Base-by-base conservation (phyloP, 2,797 vertebrate species). In the Echiichthys vipera region DNA sequence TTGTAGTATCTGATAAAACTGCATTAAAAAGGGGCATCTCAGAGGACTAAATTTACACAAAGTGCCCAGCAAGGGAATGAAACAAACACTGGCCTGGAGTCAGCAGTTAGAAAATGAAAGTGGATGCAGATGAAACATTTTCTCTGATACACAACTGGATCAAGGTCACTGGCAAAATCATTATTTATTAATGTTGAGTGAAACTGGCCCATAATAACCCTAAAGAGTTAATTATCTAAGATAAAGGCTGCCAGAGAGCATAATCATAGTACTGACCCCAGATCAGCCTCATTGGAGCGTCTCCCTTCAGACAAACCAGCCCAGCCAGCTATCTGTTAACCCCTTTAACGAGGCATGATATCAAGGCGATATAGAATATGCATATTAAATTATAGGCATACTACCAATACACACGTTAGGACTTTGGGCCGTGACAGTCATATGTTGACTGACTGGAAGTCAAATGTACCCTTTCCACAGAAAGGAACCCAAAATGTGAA, bases 61-160 rank as follows among this genome's bases (percentile, higher is more conserved):
- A 14, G 24, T 68, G 36, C 56, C 63, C 42, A 55, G 34, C 8
- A 40, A 42, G 46, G 42, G 42, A 62, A 78, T 32, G 45, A 50
- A 57, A 73, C 45, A 42, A 77, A 65, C 27, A 81, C 75, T 82
- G 83, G 63, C 67, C 76, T 87, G 84, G 84, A 84, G 78, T 88
- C 81, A 84, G 81, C 40, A 54, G 22, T 34, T 61, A 50, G 5
- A 78, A 55, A 9, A 34, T 49, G 9, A 27, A 24, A 51, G 37
- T 20, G 6, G 17, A 67, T 46, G 2, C 1, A 68, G 22, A 22
- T 3, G 0, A 36, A 17, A 25, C 9, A 20, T 36, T 32, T 27
- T 47, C 6, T 49, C 34, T 36, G 1, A 40, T 17, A 46, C 7
- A 76, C 10, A 32, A 39, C 9, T 14, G 42, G 58, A 67, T 51